phyloP scores from a whole-genome alignment of 1,140 invertebrate genomes.

The Cryptotermes secundus region DNA sequence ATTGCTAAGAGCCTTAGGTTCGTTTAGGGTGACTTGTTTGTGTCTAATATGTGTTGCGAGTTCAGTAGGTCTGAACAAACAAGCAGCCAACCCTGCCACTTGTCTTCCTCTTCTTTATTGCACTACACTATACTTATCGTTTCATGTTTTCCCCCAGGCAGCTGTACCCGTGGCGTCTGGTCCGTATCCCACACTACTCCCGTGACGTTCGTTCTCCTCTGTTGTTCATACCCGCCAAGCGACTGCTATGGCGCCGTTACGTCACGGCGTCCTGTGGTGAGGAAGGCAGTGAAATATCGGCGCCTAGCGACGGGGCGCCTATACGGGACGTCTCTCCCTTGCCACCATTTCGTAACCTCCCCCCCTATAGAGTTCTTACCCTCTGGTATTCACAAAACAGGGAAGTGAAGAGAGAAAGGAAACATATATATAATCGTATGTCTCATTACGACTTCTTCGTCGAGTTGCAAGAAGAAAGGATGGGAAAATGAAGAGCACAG shows the following conservation, averaged over 20 bases:
- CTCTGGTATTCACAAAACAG: not conserved
- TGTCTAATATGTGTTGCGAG: too few species aligned
- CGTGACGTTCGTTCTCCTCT: not conserved
- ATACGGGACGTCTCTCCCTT: slow-evolving; percentile 2
- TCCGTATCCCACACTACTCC: not conserved
- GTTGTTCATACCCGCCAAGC: slow-evolving; percentile 10
- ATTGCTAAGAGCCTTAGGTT: too few species aligned
- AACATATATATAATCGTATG: not conserved
- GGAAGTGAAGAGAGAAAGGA: not conserved
- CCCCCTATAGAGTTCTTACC: not conserved
- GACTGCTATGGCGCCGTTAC: not conserved
- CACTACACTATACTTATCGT: not conserved
- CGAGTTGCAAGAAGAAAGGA: not conserved
- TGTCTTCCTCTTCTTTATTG: not conserved
- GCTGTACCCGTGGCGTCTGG: not conserved
- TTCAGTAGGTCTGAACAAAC: too few species aligned
- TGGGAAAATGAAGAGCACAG: not conserved
- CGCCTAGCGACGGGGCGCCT: slow-evolving; percentile 13
- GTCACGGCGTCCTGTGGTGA: not conserved
- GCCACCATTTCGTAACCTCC: slow-evolving; percentile 2
- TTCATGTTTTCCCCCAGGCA: not conserved
- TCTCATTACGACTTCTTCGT: not conserved
- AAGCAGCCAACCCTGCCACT: not conserved
- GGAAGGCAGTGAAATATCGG: slow-evolving; percentile 1
- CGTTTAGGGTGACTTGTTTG: too few species aligned